A percentile compares a stretch with the other conserved stretches of the same genome.
phyloP scores from a whole-genome alignment of 2,797 vertebrate species.

The Sorex maritimensis region DNA sequence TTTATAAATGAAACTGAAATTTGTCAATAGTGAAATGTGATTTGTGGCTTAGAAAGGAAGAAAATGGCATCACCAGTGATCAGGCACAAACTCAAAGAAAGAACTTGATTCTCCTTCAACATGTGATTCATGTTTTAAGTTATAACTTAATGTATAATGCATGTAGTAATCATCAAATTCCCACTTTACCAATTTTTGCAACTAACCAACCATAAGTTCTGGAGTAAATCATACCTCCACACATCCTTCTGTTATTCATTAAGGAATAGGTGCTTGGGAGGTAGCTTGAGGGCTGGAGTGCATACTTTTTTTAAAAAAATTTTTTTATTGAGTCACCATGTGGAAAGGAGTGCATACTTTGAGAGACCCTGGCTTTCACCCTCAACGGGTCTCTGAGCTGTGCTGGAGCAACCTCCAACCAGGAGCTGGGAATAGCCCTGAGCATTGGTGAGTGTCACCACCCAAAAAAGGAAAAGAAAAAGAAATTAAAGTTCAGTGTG shows the following conservation, averaged over 20 bases:
- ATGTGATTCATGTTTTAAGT: constrained; percentile 5
- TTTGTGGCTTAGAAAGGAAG: neutral
- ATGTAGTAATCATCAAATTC: neutral
- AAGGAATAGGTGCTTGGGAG: neutral
- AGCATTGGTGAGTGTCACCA: no score
- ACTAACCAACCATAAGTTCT: constrained; percentile 8
- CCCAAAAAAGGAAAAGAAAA: no score
- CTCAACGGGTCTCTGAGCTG: no score
- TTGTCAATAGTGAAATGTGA: constrained; percentile 18
- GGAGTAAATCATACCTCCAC: neutral
- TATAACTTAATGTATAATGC: constrained; percentile 34
- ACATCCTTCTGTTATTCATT: constrained; percentile 26
- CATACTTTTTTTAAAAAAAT: no score
- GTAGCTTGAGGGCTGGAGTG: no score
- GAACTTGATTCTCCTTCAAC: neutral
- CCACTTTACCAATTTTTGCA: neutral
- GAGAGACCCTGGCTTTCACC: no score
- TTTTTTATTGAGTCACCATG: no score
- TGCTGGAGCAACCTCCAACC: no score
- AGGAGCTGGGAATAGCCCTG: no score
- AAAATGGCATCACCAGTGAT: neutral
- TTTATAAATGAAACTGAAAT: neutral
- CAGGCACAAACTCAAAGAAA: neutral
- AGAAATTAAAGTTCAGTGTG: no score
- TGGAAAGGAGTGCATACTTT: no score